phyloP scores from a whole-genome alignment of 2,888 invertebrate genomes.

The Glaucopsyche alexis region DNA sequence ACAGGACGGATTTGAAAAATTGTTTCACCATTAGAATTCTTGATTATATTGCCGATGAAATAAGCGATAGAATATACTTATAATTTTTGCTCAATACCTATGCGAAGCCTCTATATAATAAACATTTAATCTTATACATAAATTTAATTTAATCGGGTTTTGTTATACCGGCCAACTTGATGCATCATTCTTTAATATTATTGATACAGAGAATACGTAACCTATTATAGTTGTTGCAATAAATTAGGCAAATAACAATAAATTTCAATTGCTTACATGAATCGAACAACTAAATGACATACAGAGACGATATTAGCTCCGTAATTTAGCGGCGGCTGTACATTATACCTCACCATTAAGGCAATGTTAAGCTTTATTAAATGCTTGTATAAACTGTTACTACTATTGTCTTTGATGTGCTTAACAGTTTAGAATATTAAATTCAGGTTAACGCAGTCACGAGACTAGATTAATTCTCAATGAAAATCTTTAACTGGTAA shows the following conservation, averaged over 20 bases:
- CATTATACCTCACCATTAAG: not conserved
- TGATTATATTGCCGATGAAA: too few relatives aligned
- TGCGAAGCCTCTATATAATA: too few relatives aligned
- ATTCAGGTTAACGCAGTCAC: not conserved
- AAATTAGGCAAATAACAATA: not conserved
- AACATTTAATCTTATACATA: too few relatives aligned
- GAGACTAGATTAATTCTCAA: not conserved
- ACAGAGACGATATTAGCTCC: conserved; percentile 4
- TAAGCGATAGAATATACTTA: too few relatives aligned
- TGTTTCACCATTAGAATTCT: too few relatives aligned
- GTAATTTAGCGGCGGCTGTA: conserved; percentile 23
- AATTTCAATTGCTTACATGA: conserved; percentile 1
- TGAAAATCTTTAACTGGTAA: not conserved
- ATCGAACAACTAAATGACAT: conserved; percentile 11
- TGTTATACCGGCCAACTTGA: too few relatives aligned
- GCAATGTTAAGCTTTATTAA: conserved; percentile 23
- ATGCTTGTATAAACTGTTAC: conserved; percentile 21
- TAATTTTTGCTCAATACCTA: too few relatives aligned
- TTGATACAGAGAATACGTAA: too few relatives aligned
- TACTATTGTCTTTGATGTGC: not conserved
- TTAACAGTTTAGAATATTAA: conserved; percentile 2
- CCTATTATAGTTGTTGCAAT: not conserved
- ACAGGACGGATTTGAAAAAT: too few relatives aligned
- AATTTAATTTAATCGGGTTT: too few relatives aligned
- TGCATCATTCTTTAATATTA: too few relatives aligned